Base-by-base conservation (phyloP, 2,888 invertebrate genomes). In the Brenthis ino region DNA sequence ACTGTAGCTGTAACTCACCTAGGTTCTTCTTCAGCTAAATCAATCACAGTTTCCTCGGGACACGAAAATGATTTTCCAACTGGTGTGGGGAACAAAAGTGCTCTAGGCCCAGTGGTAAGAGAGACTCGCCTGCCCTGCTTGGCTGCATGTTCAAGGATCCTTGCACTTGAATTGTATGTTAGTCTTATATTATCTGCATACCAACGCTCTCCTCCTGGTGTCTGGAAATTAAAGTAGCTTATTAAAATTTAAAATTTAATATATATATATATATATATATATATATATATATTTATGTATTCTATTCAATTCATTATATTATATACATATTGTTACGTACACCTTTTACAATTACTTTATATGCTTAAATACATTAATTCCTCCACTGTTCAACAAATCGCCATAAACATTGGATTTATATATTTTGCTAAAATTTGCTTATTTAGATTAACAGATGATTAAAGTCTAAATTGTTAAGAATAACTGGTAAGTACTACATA, bases 141-240 rank as follows among this genome's bases (percentile, higher is more conserved):
- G 55, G 94, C 94, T 12, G 94, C 94, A 79, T 95, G 94, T 74
- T 94, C 94, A 69, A 95, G 86, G 43, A 94, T 91, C 76, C 92
- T 84, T 56, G 94, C 95, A 76, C 93, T 95, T 6, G 92, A 95
- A 83, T 96, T 97, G 85, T 96, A 97, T 3, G 94, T 94, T 68
- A 98, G 87, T 77, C 95, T 95, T 73, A 98, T 94, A 77, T 94
- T 95, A 76, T 96, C 96, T 1, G 97, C 95, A 83, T 97, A 98
- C 98, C 98, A 98, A 76, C 96, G 94, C 80, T 98, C 97, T 6
- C 97, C 97, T 5, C 97, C 97, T 37, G 97, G 96, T 1, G 97
- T 97, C 97, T 97, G 84, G 48, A 92, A 91, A 50, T 20, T 14
- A 54, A 69, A 14, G 2, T 2, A 20, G 12, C 13, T 55, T 55